Evolutionary conservation across 92 coral and sea anemone species (phyloP), one percentile per base, ranked within the genome.

Genomic region (Meandrina meandrites): DNA sequence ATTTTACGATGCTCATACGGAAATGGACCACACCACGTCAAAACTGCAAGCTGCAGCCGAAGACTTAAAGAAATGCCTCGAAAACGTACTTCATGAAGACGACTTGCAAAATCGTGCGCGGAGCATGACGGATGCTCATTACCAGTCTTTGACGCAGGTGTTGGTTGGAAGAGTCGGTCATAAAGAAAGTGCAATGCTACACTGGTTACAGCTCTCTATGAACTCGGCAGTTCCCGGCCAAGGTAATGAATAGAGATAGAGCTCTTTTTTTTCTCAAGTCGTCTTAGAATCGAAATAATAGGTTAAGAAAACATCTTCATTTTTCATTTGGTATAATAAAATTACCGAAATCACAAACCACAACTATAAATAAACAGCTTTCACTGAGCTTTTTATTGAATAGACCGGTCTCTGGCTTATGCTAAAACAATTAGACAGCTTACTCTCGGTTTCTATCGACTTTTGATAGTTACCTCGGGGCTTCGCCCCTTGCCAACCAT

Each of bases 61-160:
- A 19, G 91, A 91, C n/a, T 79, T 96, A 21, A 88, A 90, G 79
- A 92, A 89, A 76, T 95, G 99, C 84, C 84, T 87, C 91, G 98
- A 94, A 86, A 91, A 93, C 72, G 27, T 96, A 8, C 86, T 96
- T 37, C 91, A 91, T 28, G 99, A 96, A 77, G 79, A 79, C 5
- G 92, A 93, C 36, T 40, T 95, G 60, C 50, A 16, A 9, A 67
- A 51, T 3, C 87, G 91, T 16, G 94, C 90, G 5, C 80, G 83
- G 2, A 85, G 90, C 75, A 90, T 96, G 92, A 93, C 93, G 7
- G 48, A 35, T 0, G 88, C 67, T 28, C 88, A 58, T 47, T 85
- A 85, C 34, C n/a, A 72, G 34, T 91, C 94, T 31, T 54, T 96
- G 57, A 84, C 30, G 56, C 83, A 78, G 57, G 87, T 79, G 5